Evolutionary conservation across 2,888 invertebrate species (phyloP).

Genomic region (Chrysodeixis includens): DNA sequence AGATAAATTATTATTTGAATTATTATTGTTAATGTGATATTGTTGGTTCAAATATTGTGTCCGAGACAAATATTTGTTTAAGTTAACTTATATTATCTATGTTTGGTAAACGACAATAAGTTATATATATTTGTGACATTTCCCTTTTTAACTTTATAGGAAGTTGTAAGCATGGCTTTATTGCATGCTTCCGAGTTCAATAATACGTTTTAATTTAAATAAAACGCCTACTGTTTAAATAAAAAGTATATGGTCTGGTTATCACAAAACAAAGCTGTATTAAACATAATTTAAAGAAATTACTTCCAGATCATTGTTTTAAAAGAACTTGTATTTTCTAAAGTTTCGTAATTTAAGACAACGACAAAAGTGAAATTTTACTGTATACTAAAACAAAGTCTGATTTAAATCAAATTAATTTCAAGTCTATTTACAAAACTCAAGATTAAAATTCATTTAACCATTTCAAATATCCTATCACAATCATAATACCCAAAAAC

Average conservation of each 20-base stretch:
- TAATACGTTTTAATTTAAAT: background rate
- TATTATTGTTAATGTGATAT: too few species aligned
- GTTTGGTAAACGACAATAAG: background rate
- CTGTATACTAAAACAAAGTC: too few species aligned
- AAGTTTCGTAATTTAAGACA: too few species aligned
- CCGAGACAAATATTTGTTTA: background rate
- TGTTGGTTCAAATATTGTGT: too few species aligned
- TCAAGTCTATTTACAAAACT: too few species aligned
- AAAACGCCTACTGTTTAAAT: background rate
- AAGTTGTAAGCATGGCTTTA: background rate
- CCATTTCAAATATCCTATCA: background rate
- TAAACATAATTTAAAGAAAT: too few species aligned
- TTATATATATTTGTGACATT: background rate
- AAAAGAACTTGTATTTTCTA: too few species aligned
- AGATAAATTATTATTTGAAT: too few species aligned
- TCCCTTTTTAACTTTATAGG: background rate
- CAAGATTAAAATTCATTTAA: background rate
- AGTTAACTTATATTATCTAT: too few species aligned
- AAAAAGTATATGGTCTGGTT: background rate
- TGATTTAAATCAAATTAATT: too few species aligned
- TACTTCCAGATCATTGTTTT: too few species aligned
- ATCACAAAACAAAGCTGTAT: background rate
- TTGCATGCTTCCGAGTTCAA: background rate
- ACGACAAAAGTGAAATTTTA: too few species aligned
- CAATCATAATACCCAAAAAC: background rate